A percentile compares a stretch with the other conserved stretches of the same genome.
Conservation (phyloP, 2,113 vertebrate species). For the Strigops habroptila region DNA sequence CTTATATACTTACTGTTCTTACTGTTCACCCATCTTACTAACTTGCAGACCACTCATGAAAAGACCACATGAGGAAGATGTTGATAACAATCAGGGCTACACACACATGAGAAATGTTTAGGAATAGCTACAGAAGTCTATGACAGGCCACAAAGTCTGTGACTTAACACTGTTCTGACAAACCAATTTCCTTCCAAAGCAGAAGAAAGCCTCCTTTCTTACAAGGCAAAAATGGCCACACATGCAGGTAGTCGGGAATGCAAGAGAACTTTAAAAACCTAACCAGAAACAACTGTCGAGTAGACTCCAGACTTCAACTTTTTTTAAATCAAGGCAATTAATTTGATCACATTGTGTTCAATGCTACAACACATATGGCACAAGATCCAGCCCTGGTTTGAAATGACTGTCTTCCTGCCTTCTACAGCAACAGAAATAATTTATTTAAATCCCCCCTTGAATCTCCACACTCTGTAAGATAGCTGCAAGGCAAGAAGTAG, state of each 20-base stretch:
- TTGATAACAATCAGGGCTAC: not conserved
- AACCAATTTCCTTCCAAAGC: not conserved
- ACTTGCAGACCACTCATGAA: not conserved
- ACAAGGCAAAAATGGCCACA: not conserved
- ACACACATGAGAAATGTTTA: fast-evolving
- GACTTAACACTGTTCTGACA: not conserved
- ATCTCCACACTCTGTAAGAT: not conserved
- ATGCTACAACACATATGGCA: not conserved
- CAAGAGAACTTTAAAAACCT: not conserved
- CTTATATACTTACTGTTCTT: not conserved
- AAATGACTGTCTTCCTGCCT: not conserved
- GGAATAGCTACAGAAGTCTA: not conserved
- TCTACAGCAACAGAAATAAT: not conserved
- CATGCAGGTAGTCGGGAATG: not conserved
- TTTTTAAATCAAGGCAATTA: not conserved
- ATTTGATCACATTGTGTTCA: not conserved
- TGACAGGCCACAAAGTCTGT: not conserved
- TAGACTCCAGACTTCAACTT: not conserved
- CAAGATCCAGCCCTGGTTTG: not conserved
- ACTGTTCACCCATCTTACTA: not conserved
- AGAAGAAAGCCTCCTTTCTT: not conserved
- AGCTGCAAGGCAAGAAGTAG: not conserved
- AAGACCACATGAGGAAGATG: not conserved
- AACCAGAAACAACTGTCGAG: not conserved
- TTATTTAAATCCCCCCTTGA: not conserved